A percentile compares a stretch with the other conserved stretches of the same genome.
Evolutionary conservation across 2,113 vertebrate genomes (phyloP).

Genomic region (Montifringilla adamsi): DNA sequence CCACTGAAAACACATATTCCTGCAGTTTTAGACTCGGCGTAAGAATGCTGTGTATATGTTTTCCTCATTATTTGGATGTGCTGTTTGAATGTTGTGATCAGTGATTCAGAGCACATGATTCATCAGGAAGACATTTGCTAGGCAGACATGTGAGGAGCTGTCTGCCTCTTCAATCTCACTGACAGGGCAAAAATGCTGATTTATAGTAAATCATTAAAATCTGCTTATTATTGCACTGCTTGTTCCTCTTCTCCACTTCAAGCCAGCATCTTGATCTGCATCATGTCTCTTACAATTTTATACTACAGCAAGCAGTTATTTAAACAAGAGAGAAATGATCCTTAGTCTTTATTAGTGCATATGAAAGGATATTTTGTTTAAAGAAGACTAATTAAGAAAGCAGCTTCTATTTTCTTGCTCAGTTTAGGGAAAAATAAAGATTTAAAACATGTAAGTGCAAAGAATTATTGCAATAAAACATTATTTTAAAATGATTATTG

Average conservation of each 20-base stretch:
- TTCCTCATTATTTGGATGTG: conserved; percentile 84
- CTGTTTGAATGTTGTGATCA: conserved; percentile 85
- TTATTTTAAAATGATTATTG: conserved; percentile 54
- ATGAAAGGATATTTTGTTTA: conserved; percentile 81
- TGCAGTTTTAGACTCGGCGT: conserved; percentile 63
- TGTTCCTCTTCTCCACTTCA: conserved; percentile 80
- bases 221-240: conserved; percentile 87
- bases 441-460: conserved; percentile 66
- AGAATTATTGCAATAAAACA: conserved; percentile 68
- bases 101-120: conserved; percentile 87
- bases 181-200: conserved; percentile 93
- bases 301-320: conserved; percentile 82
- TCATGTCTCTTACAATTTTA: conserved; percentile 81
- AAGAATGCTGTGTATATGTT: conserved; percentile 76
- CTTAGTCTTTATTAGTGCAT: conserved; percentile 81
- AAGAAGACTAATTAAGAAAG: conserved; percentile 84
- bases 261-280: conserved; percentile 80
- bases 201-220: conserved; percentile 94
- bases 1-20: conserved; percentile 70
- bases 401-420: conserved; percentile 73
- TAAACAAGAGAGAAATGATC: conserved; percentile 78
- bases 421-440: conserved; percentile 69
- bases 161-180: conserved; percentile 90
- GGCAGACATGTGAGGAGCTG: conserved; percentile 85
- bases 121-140: conserved; percentile 89